Base-by-base conservation (phyloP, 1,140 invertebrate species). In the Neodiprion lecontei region DNA sequence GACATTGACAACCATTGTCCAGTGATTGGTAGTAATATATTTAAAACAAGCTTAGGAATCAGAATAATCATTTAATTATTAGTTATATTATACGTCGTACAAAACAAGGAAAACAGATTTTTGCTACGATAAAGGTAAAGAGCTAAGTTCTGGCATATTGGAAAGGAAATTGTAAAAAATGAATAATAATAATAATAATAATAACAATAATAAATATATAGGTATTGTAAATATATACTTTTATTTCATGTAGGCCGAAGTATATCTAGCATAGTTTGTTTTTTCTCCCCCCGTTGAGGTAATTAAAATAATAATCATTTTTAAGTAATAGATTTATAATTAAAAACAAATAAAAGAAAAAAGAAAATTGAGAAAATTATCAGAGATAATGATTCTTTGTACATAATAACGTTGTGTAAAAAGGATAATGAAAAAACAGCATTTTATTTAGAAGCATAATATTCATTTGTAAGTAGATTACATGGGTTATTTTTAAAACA, bases 391-490 rank as follows among this genome's bases (percentile, higher is more conserved):
- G 69, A 81, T 78, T 80, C 72, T 81, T 77, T 81, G 75, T 81
- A 78, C 23, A 81, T 81, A 80, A 68, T 74, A 72, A 79, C 77
- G 65, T 70, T 77, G 74, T 79, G 76, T 78, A 80, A 75, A 79
- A 79, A 76, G n/a, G 11, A 61, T 61, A 61, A 61, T 61, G n/a
- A 61, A 9, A 61, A 61, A 61, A 14, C 69, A 68, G 10, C 47
- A 76, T 74, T 72, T 79, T 14, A 61, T 61, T 5, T 12, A 61
- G 11, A 61, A 61, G n/a, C 53, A 61, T 61, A 17, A 61, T 14
- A 61, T 61, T 61, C 28, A 40, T 40, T 40, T 40, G 28, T 40
- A 40, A 40, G 28, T 40, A 40, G 28, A 40, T 40, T 40, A 3
- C 28, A 40, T 40, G 28, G 2, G 28, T 40, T 40, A 40, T 40